These are phyloP conservation scores for Papio anubis DNA, from an alignment of 2,113 vertebrate genomes.

Conservation along the genomic window DNA sequence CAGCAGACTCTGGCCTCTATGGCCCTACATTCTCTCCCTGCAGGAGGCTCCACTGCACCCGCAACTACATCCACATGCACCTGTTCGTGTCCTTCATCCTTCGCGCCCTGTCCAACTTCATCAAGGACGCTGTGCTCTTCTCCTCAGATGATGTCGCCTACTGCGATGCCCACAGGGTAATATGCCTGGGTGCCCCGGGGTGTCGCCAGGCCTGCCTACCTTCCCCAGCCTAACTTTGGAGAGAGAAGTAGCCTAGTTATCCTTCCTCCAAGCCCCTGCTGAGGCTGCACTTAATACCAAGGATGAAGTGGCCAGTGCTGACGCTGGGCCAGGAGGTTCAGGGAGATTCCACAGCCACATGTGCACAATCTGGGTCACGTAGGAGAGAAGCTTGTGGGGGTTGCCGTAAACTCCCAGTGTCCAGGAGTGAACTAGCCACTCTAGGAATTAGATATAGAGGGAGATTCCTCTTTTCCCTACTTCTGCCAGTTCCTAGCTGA, in stretches of 20 bases:
- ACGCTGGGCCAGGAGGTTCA: background rate
- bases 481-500: background rate
- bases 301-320: background rate
- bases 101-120: constrained; percentile 92
- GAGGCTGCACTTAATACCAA: background rate
- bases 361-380: background rate
- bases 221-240: background rate
- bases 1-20: no score
- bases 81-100: constrained; percentile 96
- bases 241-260: no score
- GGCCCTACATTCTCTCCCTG: background rate
- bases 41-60: constrained; percentile 94
- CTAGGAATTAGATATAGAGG: background rate
- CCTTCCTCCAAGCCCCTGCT: background rate
- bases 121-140: constrained; percentile 91
- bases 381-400: background rate
- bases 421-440: background rate
- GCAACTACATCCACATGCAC: constrained; percentile 98
- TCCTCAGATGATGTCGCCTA: constrained; percentile 84
- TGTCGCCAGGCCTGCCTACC: background rate
- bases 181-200: background rate
- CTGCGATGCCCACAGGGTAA: constrained; percentile 87
- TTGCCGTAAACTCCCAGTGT: background rate
- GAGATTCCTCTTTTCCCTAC: background rate
- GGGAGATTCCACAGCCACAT: background rate